Conservation (phyloP, 1,140 invertebrate genomes). For the Medauroidea extradentata region DNA sequence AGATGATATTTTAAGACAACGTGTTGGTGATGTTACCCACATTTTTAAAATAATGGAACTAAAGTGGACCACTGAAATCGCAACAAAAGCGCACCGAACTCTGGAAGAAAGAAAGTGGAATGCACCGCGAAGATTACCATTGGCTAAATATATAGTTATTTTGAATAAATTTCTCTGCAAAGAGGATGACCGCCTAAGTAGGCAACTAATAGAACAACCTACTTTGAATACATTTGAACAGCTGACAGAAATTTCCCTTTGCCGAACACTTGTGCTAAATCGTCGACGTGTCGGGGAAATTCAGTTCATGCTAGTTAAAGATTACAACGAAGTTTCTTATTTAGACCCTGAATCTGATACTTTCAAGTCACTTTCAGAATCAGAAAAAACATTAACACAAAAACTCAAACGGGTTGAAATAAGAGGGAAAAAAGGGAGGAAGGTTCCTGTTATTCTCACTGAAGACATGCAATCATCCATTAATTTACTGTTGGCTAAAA, state of each 20-base stretch:
- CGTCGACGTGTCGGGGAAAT: conserved; percentile 15
- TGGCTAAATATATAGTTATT: neutral
- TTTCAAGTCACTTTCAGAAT: conserved; percentile 4
- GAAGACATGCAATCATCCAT: conserved; percentile 1
- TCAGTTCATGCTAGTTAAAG: neutral
- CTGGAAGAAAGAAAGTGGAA: neutral
- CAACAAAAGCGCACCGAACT: neutral
- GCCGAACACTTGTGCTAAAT: conserved; percentile 8
- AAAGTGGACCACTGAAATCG: neutral
- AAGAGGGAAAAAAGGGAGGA: conserved; percentile 15
- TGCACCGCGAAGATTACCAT: neutral
- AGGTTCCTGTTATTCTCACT: conserved; percentile 12
- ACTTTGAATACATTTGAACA: neutral
- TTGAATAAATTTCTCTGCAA: conserved; percentile 1
- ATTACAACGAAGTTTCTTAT: neutral
- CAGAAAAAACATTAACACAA: conserved; percentile 11
- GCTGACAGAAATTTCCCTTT: conserved; percentile 1
- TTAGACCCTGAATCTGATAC: neutral
- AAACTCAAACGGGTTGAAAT: conserved; percentile 8
- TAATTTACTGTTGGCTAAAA: conserved; percentile 1
- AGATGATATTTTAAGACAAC: no score
- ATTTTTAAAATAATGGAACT: neutral
- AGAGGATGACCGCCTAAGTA: conserved; percentile 1
- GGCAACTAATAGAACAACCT: neutral
- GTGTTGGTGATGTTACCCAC: neutral